These are phyloP conservation scores for Nyctalus aviator DNA, from an alignment of 2,797 vertebrate species.

Conservation along the genomic window DNA sequence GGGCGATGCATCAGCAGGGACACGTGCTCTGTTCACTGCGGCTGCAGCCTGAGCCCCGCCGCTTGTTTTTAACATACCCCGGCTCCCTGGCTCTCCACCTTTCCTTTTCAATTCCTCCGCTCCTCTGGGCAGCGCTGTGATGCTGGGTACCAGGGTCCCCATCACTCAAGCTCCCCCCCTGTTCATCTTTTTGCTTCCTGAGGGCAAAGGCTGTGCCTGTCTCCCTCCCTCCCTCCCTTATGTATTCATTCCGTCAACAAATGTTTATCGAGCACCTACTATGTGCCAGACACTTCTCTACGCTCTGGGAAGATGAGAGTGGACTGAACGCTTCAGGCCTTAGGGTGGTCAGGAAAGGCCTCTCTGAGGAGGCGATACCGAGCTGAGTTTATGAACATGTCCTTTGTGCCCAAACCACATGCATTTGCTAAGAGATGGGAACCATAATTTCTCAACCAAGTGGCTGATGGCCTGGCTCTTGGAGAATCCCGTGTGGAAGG, in stretches of 20 bases:
- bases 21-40: constrained; percentile 43
- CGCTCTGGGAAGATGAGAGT: neutral
- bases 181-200: neutral
- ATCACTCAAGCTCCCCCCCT: neutral
- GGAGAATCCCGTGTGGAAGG: neutral
- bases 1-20: constrained; percentile 55
- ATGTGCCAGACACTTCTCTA: neutral
- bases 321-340: neutral
- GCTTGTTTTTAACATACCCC: neutral
- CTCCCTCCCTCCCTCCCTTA: neutral
- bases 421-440: neutral
- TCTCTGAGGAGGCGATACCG: neutral
- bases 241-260: neutral
- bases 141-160: neutral
- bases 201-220: neutral
- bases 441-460: neutral
- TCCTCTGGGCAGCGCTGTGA: neutral
- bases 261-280: neutral
- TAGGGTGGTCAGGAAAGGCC: neutral
- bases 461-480: neutral
- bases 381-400: neutral
- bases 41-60: neutral
- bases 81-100: neutral
- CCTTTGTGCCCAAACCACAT: neutral
- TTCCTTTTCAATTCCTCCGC: neutral